Evolutionary conservation across 2,888 invertebrate genomes (phyloP).

Genomic region (Drosophila monieri): DNA sequence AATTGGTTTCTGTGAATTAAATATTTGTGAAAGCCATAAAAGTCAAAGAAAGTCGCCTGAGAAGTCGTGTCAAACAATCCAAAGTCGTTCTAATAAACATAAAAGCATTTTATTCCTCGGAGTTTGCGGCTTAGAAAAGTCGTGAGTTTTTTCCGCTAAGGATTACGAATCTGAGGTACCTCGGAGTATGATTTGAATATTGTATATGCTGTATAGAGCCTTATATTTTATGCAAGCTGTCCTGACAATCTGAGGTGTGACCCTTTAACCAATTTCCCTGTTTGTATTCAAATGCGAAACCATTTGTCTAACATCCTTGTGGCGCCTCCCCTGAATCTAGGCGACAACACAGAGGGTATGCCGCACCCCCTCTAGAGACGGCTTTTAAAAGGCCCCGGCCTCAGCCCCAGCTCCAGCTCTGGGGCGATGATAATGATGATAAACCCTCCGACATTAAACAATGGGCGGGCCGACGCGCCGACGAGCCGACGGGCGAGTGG

Average conservation of each 20-base stretch:
- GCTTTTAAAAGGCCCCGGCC: conserved; percentile 23
- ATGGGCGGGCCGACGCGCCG: conserved; percentile 50
- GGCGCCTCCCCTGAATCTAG: conserved; percentile 6
- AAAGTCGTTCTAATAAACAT: conserved; percentile 72
- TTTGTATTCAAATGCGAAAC: conserved; percentile 3
- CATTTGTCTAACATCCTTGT: conserved; percentile 28
- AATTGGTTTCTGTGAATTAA: conserved; percentile 32
- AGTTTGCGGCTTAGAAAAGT: conserved; percentile 51
- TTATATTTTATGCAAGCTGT: background rate
- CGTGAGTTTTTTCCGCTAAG: background rate
- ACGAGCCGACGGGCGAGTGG: conserved; percentile 55
- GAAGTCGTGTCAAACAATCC: conserved; percentile 72
- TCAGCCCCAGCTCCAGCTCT: background rate
- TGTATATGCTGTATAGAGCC: background rate
- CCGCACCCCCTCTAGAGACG: conserved; percentile 12
- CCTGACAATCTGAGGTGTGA: conserved; percentile 10
- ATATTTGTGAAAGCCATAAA: conserved; percentile 44
- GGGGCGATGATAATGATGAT: conserved; percentile 65
- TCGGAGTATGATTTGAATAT: background rate
- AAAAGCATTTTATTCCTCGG: conserved; percentile 58
- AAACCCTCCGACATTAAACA: conserved; percentile 73
- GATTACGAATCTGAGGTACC: background rate
- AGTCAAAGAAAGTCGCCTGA: background rate
- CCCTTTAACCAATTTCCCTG: conserved; percentile 7
- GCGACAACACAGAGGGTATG: conserved; percentile 18